A percentile compares a stretch with the other conserved stretches of the same genome.
Evolutionary conservation across 2,888 invertebrate genomes (phyloP).

Genomic region (Cinara cedri): DNA sequence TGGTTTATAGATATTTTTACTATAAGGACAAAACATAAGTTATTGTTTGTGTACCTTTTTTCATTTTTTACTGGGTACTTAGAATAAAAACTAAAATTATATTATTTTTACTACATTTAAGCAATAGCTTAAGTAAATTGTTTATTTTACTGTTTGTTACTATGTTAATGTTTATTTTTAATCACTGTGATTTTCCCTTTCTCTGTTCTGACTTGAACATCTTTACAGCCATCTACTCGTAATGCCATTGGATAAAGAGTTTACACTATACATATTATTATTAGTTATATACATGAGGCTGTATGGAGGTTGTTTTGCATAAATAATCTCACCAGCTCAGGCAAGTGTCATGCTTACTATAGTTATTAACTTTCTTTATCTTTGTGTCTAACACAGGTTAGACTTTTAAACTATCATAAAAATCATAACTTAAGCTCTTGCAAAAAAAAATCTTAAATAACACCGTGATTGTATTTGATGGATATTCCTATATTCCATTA

Average conservation of each 20-base stretch:
- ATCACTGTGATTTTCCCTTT: constrained; percentile 8
- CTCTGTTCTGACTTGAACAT: neutral
- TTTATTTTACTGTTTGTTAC: constrained; percentile 30
- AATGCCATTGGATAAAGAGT: neutral
- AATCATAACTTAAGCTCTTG: too few species aligned
- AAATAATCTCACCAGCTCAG: neutral
- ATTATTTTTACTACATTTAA: neutral
- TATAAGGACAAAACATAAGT: too few species aligned
- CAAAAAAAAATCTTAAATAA: too few species aligned
- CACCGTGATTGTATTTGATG: too few species aligned
- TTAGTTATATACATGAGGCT: neutral
- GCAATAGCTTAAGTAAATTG: constrained; percentile 2
- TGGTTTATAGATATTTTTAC: too few species aligned
- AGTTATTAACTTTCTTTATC: too few species aligned
- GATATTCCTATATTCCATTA: too few species aligned
- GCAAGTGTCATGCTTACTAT: too few species aligned
- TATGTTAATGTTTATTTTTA: constrained; percentile 40
- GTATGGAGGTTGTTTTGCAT: neutral
- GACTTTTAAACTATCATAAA: too few species aligned
- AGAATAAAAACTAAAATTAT: neutral
- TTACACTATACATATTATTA: neutral
- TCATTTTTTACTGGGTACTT: too few species aligned
- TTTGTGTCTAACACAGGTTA: too few species aligned
- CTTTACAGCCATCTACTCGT: neutral
- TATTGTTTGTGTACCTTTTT: too few species aligned